phyloP scores from a whole-genome alignment of 2,888 invertebrate species.

The Harpagoxenus sublaevis region DNA sequence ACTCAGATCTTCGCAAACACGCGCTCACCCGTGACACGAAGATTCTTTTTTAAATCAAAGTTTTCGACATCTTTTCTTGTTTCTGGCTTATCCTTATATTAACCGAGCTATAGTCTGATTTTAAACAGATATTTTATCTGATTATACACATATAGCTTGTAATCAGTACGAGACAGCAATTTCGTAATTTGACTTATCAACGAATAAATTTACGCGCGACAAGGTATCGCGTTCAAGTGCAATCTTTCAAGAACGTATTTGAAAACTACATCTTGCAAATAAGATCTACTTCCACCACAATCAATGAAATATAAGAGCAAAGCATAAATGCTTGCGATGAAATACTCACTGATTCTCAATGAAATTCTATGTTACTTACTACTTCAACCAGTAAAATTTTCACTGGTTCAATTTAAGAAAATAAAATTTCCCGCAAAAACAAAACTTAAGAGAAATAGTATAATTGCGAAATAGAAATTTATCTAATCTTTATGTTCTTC shows the following conservation, averaged over 20 bases:
- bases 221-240: neutral
- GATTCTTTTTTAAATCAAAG: neutral
- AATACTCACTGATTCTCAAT: neutral
- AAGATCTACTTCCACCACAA: neutral
- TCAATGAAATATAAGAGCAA: neutral
- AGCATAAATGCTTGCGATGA: neutral
- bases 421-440: neutral
- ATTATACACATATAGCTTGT: too few relatives aligned
- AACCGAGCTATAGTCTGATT: neutral
- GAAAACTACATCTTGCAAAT: neutral
- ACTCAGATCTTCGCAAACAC: neutral
- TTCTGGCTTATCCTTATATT: neutral
- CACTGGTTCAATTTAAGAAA: neutral
- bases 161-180: neutral
- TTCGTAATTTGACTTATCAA: constrained; percentile 10
- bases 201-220: neutral
- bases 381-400: neutral
- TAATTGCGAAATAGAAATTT: neutral
- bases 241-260: neutral
- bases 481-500: neutral
- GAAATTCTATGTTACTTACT: neutral
- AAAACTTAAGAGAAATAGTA: neutral
- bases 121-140: neutral
- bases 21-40: neutral
- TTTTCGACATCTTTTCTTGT: neutral